These are phyloP conservation scores for Pachyseris speciosa DNA, from an alignment of 64 coral and sea anemone genomes.

Conservation along the genomic window DNA sequence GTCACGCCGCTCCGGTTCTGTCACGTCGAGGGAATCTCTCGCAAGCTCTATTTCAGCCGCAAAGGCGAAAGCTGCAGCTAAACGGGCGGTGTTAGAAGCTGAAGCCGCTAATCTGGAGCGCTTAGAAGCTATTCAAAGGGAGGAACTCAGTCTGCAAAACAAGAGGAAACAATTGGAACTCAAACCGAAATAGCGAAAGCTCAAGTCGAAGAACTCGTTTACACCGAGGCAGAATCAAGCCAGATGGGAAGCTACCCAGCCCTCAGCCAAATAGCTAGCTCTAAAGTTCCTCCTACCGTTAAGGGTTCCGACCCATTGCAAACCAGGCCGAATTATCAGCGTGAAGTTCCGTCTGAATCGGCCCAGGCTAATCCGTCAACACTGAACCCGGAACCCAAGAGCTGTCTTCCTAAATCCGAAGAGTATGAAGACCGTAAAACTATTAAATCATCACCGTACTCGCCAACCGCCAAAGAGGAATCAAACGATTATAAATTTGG, in stretches of 20 bases:
- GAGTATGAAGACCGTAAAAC: too few species aligned
- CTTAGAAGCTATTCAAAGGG: neutral
- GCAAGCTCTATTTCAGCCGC: neutral
- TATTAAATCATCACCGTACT: too few species aligned
- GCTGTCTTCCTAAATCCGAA: too few species aligned
- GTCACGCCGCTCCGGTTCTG: neutral
- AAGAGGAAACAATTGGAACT: neutral
- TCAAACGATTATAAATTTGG: too few species aligned
- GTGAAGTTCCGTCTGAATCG: too few species aligned
- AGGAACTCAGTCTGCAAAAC: neutral
- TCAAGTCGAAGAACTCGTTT: slow-evolving; percentile 4
- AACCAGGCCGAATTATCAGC: too few species aligned
- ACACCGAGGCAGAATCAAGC: neutral
- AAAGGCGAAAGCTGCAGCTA: neutral
- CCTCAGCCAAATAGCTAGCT: neutral
- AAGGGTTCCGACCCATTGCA: too few species aligned
- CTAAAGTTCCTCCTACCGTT: too few species aligned
- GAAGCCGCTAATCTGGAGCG: neutral
- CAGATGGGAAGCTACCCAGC: neutral
- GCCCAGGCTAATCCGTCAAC: too few species aligned
- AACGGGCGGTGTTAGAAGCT: neutral
- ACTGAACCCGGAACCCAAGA: too few species aligned
- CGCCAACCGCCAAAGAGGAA: too few species aligned
- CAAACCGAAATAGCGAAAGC: neutral
- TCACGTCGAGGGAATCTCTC: neutral